A percentile compares a stretch with the other conserved stretches of the same genome.
Conservation (phyloP, 2,888 invertebrate species). For the Chrysomela aeneicollis region DNA sequence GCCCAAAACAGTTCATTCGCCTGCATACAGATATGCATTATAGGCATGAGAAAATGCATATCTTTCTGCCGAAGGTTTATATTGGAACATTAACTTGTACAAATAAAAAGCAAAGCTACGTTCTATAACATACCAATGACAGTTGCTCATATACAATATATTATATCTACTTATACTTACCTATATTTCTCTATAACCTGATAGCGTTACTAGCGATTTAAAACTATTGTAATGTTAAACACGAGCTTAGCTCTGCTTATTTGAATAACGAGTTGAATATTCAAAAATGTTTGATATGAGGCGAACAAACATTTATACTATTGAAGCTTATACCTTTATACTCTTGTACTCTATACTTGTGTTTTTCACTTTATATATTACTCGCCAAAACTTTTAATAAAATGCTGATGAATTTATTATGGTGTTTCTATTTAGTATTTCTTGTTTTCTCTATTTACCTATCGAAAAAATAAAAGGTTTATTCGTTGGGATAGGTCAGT, state of each 20-base stretch:
- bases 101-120: conserved; percentile 42
- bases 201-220: conserved; percentile 20
- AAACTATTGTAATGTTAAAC: conserved; percentile 34
- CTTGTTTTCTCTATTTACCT: too few relatives aligned
- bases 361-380: conserved; percentile 57
- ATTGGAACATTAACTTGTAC: conserved; percentile 44
- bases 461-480: too few relatives aligned
- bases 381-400: conserved; percentile 61
- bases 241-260: conserved; percentile 54
- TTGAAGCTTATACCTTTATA: conserved; percentile 60
- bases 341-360: conserved; percentile 59
- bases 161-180: conserved; percentile 34
- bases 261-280: conserved; percentile 46
- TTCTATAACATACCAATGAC: conserved; percentile 47
- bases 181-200: too few relatives aligned
- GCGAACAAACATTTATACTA: conserved; percentile 51
- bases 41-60: conserved; percentile 28
- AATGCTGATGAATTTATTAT: conserved; percentile 50
- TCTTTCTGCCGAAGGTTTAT: conserved; percentile 35
- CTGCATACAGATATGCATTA: conserved; percentile 31
- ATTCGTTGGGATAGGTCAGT: too few relatives aligned
- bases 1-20: conserved; percentile 48
- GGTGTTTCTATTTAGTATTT: too few relatives aligned
- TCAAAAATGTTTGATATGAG: conserved; percentile 45
- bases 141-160: conserved; percentile 40